These are phyloP conservation scores for Gallinago media DNA, from an alignment of 2,113 vertebrate species.

Conservation along the genomic window DNA sequence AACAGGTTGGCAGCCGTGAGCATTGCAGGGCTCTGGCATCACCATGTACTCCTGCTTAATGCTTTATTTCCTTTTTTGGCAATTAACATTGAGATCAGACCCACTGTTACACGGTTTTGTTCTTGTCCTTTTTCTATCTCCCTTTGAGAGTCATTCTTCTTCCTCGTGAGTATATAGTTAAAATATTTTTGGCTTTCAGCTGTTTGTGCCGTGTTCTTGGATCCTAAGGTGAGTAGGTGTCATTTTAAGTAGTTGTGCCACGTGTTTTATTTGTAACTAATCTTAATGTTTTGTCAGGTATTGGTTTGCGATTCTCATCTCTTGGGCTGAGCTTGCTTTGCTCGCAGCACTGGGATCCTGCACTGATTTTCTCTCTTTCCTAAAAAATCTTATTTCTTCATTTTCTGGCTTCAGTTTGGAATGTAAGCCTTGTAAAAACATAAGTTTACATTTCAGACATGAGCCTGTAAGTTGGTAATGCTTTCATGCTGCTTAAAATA, in stretches of 20 bases:
- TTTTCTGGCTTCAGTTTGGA: not conserved
- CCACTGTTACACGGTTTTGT: not conserved
- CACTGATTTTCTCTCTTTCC: not conserved
- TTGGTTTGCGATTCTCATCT: not conserved
- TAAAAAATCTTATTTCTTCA: not conserved
- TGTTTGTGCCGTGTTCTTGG: not conserved
- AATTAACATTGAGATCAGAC: not conserved
- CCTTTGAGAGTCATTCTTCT: not conserved
- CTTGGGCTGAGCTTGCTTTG: not conserved
- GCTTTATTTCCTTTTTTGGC: not conserved
- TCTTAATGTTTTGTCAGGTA: not conserved
- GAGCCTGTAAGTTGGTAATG: not conserved
- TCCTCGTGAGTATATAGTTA: not conserved
- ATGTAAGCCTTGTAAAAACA: not conserved
- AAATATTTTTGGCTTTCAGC: not conserved
- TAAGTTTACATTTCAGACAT: not conserved
- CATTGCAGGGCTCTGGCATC: rapidly evolving
- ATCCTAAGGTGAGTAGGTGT: not conserved
- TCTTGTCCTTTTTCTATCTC: not conserved
- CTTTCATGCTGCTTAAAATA: not conserved
- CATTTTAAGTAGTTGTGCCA: not conserved
- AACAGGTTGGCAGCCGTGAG: not conserved
- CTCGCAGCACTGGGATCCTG: not conserved
- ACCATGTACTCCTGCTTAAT: rapidly evolving
- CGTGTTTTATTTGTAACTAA: not conserved